A percentile compares a stretch with the other conserved stretches of the same genome.
Evolutionary conservation across 2,797 vertebrate species (phyloP).

Genomic region (Malurus splendens): DNA sequence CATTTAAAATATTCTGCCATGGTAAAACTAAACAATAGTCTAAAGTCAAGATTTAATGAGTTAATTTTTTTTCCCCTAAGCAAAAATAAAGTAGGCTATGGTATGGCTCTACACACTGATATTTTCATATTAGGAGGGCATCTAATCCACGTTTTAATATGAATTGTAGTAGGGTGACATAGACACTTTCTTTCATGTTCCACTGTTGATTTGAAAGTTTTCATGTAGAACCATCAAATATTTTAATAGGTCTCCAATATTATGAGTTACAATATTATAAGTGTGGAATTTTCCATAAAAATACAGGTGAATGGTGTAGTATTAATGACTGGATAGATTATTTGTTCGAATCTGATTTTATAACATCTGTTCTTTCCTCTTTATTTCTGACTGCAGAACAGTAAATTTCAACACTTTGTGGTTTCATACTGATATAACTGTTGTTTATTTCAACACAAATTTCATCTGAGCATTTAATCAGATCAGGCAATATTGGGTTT

Average conservation of each 20-base stretch:
- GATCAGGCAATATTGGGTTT: rapidly evolving
- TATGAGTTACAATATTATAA: neutral
- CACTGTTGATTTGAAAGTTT: neutral
- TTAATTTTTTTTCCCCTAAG: too few relatives aligned
- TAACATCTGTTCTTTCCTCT: neutral
- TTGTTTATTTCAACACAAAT: neutral
- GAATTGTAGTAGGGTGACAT: neutral
- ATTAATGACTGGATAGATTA: neutral
- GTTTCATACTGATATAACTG: neutral
- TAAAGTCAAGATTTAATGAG: neutral
- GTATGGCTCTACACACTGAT: neutral
- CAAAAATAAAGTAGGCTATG: neutral
- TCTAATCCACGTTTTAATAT: neutral
- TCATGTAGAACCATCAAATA: neutral
- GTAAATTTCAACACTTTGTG: neutral
- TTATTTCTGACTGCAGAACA: neutral
- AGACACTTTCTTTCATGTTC: neutral
- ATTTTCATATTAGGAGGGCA: neutral
- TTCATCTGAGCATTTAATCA: neutral
- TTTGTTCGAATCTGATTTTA: neutral
- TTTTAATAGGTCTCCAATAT: neutral
- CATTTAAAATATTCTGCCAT: neutral
- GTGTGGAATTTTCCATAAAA: neutral
- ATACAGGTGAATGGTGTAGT: neutral
- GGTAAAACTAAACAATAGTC: neutral